Evolutionary conservation across 2,888 invertebrate species (phyloP).

Genomic region (Caradrina clavipalpis): DNA sequence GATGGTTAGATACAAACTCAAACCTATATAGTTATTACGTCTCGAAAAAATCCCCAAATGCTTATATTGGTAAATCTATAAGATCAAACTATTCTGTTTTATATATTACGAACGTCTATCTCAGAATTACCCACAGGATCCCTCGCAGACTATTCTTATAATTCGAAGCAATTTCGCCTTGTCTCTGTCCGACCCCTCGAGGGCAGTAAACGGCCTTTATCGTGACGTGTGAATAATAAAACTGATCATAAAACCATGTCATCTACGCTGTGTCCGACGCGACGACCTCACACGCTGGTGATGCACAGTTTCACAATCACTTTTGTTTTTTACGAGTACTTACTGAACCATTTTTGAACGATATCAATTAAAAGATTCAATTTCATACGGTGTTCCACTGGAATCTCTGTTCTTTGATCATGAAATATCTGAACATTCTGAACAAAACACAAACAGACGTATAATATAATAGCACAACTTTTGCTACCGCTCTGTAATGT

Average conservation of each 20-base stretch:
- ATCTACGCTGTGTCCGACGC: constrained; percentile 3
- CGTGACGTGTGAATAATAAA: constrained; percentile 57
- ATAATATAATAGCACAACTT: neutral
- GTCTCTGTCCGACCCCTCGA: neutral
- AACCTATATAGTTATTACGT: too few species aligned
- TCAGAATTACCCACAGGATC: neutral
- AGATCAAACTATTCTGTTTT: too few species aligned
- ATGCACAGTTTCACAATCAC: constrained; percentile 18
- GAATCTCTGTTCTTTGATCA: too few species aligned
- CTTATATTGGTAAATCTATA: too few species aligned
- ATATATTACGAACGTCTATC: neutral
- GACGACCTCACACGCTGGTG: neutral
- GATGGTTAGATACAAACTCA: too few species aligned
- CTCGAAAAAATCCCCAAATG: too few species aligned
- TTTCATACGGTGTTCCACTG: too few species aligned
- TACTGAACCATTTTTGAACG: too few species aligned
- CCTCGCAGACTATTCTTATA: neutral
- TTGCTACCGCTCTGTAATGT: neutral
- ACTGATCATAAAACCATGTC: constrained; percentile 41
- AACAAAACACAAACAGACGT: constrained; percentile 5
- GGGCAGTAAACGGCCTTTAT: constrained; percentile 36
- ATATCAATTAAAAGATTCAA: too few species aligned
- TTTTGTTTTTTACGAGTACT: constrained; percentile 3
- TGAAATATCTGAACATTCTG: neutral
- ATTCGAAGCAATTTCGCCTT: constrained; percentile 17